phyloP scores from a whole-genome alignment of 2,888 invertebrate species.

The Azorinus chamasolen region DNA sequence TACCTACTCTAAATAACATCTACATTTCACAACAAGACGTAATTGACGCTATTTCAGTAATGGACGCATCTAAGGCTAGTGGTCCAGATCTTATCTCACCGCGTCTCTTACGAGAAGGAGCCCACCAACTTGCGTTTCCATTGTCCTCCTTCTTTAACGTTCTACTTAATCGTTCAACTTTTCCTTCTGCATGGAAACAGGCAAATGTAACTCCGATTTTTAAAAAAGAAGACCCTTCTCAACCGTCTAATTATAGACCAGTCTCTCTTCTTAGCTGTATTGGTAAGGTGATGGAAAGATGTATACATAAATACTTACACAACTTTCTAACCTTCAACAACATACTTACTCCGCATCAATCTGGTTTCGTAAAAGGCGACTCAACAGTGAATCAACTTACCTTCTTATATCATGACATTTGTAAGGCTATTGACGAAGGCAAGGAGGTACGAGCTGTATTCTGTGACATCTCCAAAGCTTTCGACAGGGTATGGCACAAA shows the following conservation, averaged over 20 bases:
- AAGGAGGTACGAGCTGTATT: slow-evolving; percentile 23
- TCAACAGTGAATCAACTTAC: slow-evolving; percentile 46
- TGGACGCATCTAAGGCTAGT: slow-evolving; percentile 5
- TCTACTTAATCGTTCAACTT: neutral
- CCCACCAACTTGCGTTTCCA: neutral
- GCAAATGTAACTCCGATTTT: slow-evolving; percentile 6
- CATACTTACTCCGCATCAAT: slow-evolving; percentile 37
- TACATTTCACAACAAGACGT: neutral
- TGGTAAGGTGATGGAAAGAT: slow-evolving; percentile 46
- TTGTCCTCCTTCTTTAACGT: neutral
- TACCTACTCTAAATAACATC: neutral
- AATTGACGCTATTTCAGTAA: neutral
- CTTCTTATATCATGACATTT: slow-evolving; percentile 45
- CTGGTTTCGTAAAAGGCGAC: slow-evolving; percentile 42
- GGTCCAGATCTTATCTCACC: slow-evolving; percentile 12
- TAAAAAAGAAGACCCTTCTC: slow-evolving; percentile 12
- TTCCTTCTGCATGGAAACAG: slow-evolving; percentile 1
- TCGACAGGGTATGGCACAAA: slow-evolving; percentile 54
- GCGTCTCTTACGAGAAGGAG: neutral
- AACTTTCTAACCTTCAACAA: slow-evolving; percentile 37
- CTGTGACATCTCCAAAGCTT: slow-evolving; percentile 51
- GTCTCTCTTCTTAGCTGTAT: slow-evolving; percentile 45
- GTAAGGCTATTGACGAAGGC: slow-evolving; percentile 16
- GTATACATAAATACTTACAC: slow-evolving; percentile 39
- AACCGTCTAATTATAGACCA: slow-evolving; percentile 28